phyloP scores from a whole-genome alignment of 2,797 vertebrate genomes.

The Myripristis murdjan region DNA sequence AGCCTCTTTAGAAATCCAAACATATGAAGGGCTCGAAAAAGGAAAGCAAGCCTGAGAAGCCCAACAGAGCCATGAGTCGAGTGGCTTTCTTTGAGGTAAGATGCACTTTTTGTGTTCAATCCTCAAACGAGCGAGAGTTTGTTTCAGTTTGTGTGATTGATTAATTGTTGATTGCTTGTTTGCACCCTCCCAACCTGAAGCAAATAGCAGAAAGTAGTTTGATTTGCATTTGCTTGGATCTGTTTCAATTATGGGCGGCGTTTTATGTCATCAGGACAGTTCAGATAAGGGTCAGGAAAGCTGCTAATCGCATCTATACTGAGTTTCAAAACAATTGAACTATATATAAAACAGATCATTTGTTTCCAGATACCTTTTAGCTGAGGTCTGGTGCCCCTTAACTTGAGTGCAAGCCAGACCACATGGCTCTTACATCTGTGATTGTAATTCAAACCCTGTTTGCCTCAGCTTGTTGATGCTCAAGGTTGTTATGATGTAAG shows the following conservation, averaged over 20 bases:
- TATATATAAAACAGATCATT: too few species aligned
- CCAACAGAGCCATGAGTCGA: conserved; percentile 45
- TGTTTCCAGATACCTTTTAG: too few species aligned
- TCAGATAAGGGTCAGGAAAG: too few species aligned
- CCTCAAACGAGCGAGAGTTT: background rate
- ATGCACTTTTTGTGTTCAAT: background rate
- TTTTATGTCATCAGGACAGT: too few species aligned
- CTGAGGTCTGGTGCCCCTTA: background rate
- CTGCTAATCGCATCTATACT: too few species aligned
- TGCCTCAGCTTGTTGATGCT: too few species aligned
- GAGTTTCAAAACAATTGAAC: too few species aligned
- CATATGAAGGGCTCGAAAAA: conserved; percentile 5
- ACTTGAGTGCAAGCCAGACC: background rate
- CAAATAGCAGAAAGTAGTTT: background rate
- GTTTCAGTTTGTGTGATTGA: background rate
- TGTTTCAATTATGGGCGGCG: too few species aligned
- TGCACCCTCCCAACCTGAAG: background rate
- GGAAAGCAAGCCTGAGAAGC: conserved; percentile 26
- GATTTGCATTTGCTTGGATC: too few species aligned
- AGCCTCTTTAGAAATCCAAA: background rate
- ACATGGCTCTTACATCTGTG: background rate
- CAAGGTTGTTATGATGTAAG: too few species aligned
- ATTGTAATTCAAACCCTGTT: background rate
- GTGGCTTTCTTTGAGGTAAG: conserved; percentile 69
- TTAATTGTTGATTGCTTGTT: background rate